Percentiles rank a stretch among this genome's conserved stretches.
Evolutionary conservation across 2,113 vertebrate genomes (phyloP).

Genomic region (Callipepla californica): DNA sequence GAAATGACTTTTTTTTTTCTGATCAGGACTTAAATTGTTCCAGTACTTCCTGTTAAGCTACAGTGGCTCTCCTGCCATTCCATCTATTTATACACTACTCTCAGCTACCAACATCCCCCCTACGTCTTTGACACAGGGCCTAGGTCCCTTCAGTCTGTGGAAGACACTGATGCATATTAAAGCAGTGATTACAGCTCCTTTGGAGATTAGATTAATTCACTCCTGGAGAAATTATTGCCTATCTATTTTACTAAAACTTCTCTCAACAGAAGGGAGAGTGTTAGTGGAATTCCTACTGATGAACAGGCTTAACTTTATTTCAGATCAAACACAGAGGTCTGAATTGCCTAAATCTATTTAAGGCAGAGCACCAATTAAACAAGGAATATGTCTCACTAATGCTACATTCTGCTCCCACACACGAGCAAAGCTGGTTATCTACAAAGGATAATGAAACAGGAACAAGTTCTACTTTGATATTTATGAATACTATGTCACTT

Average conservation of each 20-base stretch:
- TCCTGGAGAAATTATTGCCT: neutral
- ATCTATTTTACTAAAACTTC: neutral
- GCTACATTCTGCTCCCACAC: neutral
- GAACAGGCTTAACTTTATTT: neutral
- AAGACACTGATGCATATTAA: neutral
- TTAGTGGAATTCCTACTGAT: neutral
- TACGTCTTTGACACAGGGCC: neutral
- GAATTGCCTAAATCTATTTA: neutral
- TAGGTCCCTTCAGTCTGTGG: neutral
- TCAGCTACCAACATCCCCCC: neutral
- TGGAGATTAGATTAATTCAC: neutral
- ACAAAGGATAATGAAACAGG: neutral
- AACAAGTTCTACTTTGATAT: neutral
- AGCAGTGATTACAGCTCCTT: neutral
- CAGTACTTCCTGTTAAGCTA: neutral
- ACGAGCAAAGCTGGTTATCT: neutral
- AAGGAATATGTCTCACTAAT: neutral
- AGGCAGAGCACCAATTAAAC: constrained; percentile 1
- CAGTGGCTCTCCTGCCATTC: neutral
- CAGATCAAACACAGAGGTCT: neutral
- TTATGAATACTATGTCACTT: neutral
- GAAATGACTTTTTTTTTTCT: neutral
- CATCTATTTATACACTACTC: neutral
- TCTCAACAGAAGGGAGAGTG: neutral
- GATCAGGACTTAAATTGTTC: rapidly evolving